These are phyloP conservation scores for Diaperis boleti DNA, from an alignment of 2,888 invertebrate genomes.

Conservation along the genomic window DNA sequence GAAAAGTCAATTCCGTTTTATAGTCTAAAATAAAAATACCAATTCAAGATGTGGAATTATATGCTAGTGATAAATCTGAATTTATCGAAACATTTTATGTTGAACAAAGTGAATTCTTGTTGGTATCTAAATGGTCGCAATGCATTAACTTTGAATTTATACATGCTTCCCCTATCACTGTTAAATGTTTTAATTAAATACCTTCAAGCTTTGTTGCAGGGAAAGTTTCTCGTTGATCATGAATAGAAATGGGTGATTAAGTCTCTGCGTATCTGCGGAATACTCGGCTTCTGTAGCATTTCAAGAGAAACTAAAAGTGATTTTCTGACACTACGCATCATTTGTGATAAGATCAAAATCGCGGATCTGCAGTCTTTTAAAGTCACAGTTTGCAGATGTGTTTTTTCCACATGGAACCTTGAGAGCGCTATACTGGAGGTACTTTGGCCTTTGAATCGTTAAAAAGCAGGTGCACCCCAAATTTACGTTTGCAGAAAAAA, in stretches of 20 bases:
- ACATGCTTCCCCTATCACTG: slow-evolving; percentile 21
- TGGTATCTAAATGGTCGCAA: slow-evolving; percentile 31
- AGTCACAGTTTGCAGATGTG: too few species aligned
- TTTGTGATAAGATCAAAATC: slow-evolving; percentile 13
- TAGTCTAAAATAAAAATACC: slow-evolving; percentile 14
- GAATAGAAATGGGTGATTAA: slow-evolving; percentile 35
- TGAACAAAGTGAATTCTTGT: slow-evolving; percentile 32
- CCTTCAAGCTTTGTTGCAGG: slow-evolving; percentile 1
- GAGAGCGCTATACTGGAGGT: too few species aligned
- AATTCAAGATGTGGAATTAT: slow-evolving; percentile 27
- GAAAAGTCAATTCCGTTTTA: slow-evolving; percentile 14
- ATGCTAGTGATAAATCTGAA: slow-evolving; percentile 19
- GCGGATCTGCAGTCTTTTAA: slow-evolving; percentile 6
- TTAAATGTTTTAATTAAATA: slow-evolving; percentile 34
- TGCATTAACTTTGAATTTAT: slow-evolving; percentile 26
- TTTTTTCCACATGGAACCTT: too few species aligned
- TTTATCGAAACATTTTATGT: slow-evolving; percentile 31
- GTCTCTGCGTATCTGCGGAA: slow-evolving; percentile 25
- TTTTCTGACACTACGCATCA: slow-evolving; percentile 13
- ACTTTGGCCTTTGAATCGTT: too few species aligned
- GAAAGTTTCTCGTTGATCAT: slow-evolving; percentile 20
- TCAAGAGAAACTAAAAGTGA: slow-evolving; percentile 6
- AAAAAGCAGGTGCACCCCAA: too few species aligned
- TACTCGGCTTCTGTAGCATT: slow-evolving; percentile 12
- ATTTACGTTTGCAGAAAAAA: too few species aligned